A percentile compares a stretch with the other conserved stretches of the same genome.
Evolutionary conservation across 2,888 invertebrate species (phyloP).

Genomic region (Eupithecia pulchellata): DNA sequence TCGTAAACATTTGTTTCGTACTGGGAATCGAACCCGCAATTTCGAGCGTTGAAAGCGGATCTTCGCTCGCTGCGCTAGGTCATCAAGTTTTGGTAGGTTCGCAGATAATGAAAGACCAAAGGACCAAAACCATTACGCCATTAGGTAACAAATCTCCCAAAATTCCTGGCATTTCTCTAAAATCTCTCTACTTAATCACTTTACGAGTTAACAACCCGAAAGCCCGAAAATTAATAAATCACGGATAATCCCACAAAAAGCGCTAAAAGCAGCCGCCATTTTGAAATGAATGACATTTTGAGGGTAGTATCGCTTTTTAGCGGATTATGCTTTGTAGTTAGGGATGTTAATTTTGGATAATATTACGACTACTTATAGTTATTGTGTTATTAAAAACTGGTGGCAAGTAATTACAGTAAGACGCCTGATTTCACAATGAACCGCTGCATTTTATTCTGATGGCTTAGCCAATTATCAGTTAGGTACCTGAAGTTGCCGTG

Average conservation of each 20-base stretch:
- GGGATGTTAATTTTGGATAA: conserved; percentile 2
- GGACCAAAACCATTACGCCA: background rate
- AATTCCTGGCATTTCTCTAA: background rate
- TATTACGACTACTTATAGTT: background rate
- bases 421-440: background rate
- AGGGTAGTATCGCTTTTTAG: background rate
- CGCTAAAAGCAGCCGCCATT: conserved; percentile 9
- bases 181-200: background rate
- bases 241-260: conserved; percentile 9
- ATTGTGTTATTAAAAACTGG: background rate
- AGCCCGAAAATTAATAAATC: background rate
- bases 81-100: too few species aligned
- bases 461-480: too few species aligned
- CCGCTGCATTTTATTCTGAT: background rate
- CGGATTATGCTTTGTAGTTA: conserved; percentile 6
- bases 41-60: too few species aligned
- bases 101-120: too few species aligned
- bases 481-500: too few species aligned
- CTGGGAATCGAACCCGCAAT: too few species aligned
- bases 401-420: background rate
- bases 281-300: conserved; percentile 7
- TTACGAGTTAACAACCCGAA: background rate
- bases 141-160: background rate
- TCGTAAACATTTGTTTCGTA: too few species aligned
- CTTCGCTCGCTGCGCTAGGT: too few species aligned